These are phyloP conservation scores for Coptotermes formosanus DNA, from an alignment of 1,140 invertebrate genomes.

Conservation along the genomic window DNA sequence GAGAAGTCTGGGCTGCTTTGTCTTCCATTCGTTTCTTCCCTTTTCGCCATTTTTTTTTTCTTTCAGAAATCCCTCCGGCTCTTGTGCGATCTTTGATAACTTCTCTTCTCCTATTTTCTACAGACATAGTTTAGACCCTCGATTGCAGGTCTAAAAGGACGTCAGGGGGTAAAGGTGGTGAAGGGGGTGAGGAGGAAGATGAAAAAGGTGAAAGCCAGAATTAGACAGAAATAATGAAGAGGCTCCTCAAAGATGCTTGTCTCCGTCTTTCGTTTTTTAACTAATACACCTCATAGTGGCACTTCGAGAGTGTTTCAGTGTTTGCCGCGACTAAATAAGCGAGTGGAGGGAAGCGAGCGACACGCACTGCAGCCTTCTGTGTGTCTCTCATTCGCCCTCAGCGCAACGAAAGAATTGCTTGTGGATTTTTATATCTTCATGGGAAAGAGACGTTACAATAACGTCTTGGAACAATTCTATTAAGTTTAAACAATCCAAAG, in stretches of 20 bases:
- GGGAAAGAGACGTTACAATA: background rate
- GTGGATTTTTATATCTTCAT: slow-evolving; percentile 1
- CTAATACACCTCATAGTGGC: background rate
- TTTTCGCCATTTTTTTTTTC: slow-evolving; percentile 11
- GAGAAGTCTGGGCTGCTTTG: slow-evolving; percentile 4
- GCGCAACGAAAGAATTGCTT: background rate
- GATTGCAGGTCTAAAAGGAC: background rate
- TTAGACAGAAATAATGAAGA: slow-evolving; percentile 19
- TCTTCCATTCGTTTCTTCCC: slow-evolving; percentile 18
- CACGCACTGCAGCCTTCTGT: background rate
- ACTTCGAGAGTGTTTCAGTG: slow-evolving; percentile 5
- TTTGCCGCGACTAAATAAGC: background rate
- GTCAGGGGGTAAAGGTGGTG: background rate
- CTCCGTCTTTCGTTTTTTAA: background rate
- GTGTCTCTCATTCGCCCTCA: background rate
- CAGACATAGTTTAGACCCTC: background rate
- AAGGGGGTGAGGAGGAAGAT: background rate
- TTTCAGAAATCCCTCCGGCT: slow-evolving; percentile 12
- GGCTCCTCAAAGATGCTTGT: background rate
- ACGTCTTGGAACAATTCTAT: background rate
- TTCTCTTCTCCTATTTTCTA: background rate
- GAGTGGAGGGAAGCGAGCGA: background rate
- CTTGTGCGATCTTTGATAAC: slow-evolving; percentile 10
- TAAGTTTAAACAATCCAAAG: background rate
- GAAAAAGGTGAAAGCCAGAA: slow-evolving; percentile 14